phyloP scores from a whole-genome alignment of 1,140 invertebrate genomes.

The Neodiprion pinetum region DNA sequence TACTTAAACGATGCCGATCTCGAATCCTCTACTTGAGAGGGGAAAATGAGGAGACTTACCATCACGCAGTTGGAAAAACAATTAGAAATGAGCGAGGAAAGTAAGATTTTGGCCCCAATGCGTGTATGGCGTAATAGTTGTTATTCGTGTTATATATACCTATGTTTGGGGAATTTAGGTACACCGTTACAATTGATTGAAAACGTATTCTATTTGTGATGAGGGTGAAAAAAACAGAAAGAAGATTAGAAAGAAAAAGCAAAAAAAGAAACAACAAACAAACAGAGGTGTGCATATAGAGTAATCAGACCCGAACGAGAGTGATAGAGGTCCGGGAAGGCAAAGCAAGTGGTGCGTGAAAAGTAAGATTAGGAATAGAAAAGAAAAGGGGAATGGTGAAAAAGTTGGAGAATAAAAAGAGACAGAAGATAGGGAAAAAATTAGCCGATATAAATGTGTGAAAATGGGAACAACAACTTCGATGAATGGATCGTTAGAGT shows the following conservation, averaged over 20 bases:
- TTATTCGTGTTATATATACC: neutral
- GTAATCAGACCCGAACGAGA: conserved; percentile 1
- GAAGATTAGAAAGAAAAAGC: neutral
- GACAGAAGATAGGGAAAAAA: neutral
- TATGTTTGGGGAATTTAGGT: neutral
- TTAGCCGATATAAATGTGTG: neutral
- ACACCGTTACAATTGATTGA: neutral
- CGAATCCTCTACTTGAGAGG: neutral
- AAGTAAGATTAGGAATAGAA: too few species aligned
- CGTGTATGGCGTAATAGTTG: neutral
- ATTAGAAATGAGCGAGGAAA: too few species aligned
- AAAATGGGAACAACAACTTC: neutral
- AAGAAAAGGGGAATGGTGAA: too few species aligned
- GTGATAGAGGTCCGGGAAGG: neutral
- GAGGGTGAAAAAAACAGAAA: neutral
- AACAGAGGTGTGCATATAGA: neutral
- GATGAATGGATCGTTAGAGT: neutral
- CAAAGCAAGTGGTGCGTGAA: conserved; percentile 3
- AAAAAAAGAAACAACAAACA: too few species aligned
- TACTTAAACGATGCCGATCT: neutral
- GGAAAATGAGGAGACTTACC: neutral
- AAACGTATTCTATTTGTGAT: neutral
- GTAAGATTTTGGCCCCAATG: too few species aligned
- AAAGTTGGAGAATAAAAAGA: neutral
- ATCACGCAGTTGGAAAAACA: too few species aligned